A percentile compares a stretch with the other conserved stretches of the same genome.
Conservation (phyloP, 1,140 invertebrate genomes). For the Pentalonia nigronervosa region DNA sequence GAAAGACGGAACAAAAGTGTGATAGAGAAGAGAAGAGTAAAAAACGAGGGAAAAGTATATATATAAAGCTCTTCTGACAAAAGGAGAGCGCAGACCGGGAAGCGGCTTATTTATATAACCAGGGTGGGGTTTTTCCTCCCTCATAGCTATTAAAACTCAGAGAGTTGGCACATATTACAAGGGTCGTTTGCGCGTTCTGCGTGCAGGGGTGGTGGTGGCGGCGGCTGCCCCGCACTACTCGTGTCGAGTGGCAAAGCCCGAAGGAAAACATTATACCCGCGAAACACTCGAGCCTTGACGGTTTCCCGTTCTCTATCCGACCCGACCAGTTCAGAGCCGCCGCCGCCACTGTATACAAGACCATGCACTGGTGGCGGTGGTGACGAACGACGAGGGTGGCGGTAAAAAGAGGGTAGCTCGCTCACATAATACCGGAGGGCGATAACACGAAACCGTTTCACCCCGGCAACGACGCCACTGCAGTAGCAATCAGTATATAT, state of each 20-base stretch:
- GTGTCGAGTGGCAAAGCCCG: conserved; percentile 58
- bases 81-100: conserved; percentile 22
- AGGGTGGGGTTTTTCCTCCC: neutral
- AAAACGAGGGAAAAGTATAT: conserved; percentile 12
- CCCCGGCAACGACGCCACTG: conserved; percentile 20
- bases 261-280: conserved; percentile 58
- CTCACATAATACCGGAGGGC: conserved; percentile 14
- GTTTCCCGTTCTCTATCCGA: neutral
- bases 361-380: neutral
- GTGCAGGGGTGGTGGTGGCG: neutral
- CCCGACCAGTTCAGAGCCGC: neutral
- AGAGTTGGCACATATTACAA: conserved; percentile 57
- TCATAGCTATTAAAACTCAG: conserved; percentile 53
- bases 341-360: neutral
- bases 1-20: neutral
- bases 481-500: conserved; percentile 11
- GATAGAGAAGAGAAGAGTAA: neutral
- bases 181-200: conserved; percentile 50
- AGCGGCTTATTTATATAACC: conserved; percentile 54
- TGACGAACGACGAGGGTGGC: conserved; percentile 10
- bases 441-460: conserved; percentile 47
- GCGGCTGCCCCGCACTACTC: conserved; percentile 13
- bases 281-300: conserved; percentile 53
- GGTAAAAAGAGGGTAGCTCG: conserved; percentile 33
- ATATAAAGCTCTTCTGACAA: conserved; percentile 17